Percentiles rank a stretch among this genome's conserved stretches.
These are phyloP conservation scores for Xestoiulus laeticollis DNA, from an alignment of 2,888 invertebrate species.

Conservation along the genomic window DNA sequence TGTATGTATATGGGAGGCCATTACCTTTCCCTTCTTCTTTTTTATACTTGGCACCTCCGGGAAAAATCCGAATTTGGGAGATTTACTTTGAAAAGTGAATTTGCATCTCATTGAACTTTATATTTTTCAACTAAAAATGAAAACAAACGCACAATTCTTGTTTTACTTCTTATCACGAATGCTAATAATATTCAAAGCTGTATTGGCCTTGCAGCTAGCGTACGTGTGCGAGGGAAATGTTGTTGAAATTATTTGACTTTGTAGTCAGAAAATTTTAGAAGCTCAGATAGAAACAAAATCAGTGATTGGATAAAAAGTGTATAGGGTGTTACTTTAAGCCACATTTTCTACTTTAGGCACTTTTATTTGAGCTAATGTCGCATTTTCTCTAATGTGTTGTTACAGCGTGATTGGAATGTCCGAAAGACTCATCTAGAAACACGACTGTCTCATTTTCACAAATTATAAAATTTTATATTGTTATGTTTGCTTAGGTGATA, in stretches of 20 bases:
- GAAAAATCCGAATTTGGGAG: background rate
- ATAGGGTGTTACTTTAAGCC: no score
- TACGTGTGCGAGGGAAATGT: background rate
- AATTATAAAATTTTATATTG: no score
- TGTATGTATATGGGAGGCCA: background rate
- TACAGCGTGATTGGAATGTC: no score
- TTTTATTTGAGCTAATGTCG: no score
- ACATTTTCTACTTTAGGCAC: background rate
- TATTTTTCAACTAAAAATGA: constrained; percentile 34
- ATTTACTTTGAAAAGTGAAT: constrained; percentile 30
- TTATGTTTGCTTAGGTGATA: no score
- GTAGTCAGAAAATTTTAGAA: background rate
- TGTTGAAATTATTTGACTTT: background rate
- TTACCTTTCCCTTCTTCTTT: background rate
- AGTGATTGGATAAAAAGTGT: background rate
- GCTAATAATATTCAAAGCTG: background rate
- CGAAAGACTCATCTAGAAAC: no score
- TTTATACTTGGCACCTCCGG: background rate
- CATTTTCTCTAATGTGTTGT: no score
- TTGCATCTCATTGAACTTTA: constrained; percentile 21
- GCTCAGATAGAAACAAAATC: background rate
- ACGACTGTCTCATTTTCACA: no score
- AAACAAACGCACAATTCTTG: background rate
- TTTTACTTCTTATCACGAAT: background rate
- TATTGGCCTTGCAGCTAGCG: background rate